Conservation (phyloP, 2,888 invertebrate genomes). For the Scelioninae gen. 2 region DNA sequence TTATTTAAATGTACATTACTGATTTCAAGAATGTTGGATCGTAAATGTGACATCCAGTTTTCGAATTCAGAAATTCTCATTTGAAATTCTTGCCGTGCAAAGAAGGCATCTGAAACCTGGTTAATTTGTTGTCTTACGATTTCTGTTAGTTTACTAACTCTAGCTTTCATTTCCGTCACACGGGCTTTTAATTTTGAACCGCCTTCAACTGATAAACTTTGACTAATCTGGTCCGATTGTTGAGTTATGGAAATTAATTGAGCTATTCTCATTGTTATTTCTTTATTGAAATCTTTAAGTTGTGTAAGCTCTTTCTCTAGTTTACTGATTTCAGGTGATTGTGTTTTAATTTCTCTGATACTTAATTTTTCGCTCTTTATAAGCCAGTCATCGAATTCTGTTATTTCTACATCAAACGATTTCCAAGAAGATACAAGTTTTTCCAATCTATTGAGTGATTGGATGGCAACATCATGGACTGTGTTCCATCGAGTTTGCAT, state of each 20-base stretch:
- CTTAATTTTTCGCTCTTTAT: constrained; percentile 81
- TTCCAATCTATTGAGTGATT: constrained; percentile 87
- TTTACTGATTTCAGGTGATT: constrained; percentile 84
- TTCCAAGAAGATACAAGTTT: constrained; percentile 88
- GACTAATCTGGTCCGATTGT: constrained; percentile 86
- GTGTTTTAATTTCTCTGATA: constrained; percentile 79
- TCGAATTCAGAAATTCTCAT: constrained; percentile 86
- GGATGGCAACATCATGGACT: constrained; percentile 86
- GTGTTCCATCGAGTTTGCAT: constrained; percentile 90
- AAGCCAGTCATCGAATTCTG: constrained; percentile 87
- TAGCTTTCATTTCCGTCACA: constrained; percentile 84
- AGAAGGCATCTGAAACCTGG: constrained; percentile 86
- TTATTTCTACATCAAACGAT: constrained; percentile 86
- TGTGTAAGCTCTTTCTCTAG: constrained; percentile 86
- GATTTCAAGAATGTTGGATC: constrained; percentile 83
- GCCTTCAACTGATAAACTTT: constrained; percentile 87
- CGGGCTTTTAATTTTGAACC: constrained; percentile 83
- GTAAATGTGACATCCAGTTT: constrained; percentile 86
- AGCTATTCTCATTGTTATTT: constrained; percentile 90
- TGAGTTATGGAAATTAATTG: constrained; percentile 88
- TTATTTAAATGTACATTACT: constrained; percentile 89
- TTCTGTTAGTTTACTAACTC: constrained; percentile 86
- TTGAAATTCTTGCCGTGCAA: constrained; percentile 89
- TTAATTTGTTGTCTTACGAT: constrained; percentile 86
- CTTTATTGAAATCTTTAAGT: constrained; percentile 88